phyloP scores from a whole-genome alignment of 1,140 invertebrate genomes.

The Pseudomyrmex sp. region DNA sequence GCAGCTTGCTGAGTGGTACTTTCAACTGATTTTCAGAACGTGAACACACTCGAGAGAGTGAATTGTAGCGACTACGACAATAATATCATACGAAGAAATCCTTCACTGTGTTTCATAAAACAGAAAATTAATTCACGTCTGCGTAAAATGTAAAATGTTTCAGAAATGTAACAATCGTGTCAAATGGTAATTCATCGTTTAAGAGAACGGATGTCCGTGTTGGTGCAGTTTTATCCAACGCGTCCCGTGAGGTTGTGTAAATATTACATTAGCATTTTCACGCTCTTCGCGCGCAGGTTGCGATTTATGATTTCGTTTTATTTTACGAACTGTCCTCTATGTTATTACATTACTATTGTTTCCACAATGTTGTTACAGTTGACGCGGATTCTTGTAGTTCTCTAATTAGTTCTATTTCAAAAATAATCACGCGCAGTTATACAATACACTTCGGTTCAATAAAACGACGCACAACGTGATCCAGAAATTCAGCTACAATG shows the following conservation, averaged over 20 bases:
- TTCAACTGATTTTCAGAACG: background rate
- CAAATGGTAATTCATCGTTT: conserved; percentile 48
- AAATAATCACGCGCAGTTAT: background rate
- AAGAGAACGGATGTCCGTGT: background rate
- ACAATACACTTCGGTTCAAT: background rate
- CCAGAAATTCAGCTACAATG: background rate
- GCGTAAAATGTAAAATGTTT: conserved; percentile 34
- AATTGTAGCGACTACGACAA: conserved; percentile 5
- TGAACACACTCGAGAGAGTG: background rate
- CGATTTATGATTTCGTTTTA: background rate
- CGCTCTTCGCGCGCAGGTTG: background rate
- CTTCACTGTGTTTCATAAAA: background rate
- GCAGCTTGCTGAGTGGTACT: background rate
- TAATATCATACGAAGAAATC: conserved; percentile 28
- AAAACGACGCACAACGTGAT: background rate
- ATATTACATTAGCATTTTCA: conserved; percentile 52
- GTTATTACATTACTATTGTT: conserved; percentile 22
- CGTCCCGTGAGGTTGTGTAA: conserved; percentile 50
- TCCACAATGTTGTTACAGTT: conserved; percentile 16
- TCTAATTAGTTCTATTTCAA: conserved; percentile 23
- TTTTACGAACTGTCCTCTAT: conserved; percentile 1
- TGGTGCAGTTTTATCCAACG: conserved; percentile 36
- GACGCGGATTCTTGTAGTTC: background rate
- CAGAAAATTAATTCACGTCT: conserved; percentile 36
- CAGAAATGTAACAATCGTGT: background rate